Conservation (phyloP, 2,888 invertebrate genomes). For the Sphaeridia pumilis region DNA sequence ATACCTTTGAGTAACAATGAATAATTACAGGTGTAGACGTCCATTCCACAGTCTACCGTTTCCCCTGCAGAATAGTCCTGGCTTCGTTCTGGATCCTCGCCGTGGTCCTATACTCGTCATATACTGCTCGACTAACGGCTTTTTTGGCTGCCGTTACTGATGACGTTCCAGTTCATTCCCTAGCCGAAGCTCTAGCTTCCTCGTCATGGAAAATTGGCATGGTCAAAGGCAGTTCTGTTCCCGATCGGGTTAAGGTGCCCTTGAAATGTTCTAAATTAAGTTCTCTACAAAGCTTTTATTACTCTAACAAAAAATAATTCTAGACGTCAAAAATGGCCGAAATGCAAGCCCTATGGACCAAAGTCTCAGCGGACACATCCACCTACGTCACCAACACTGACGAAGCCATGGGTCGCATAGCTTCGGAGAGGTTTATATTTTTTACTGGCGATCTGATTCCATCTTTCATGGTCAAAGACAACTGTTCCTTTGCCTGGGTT, state of each 20-base stretch:
- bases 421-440: slow-evolving; percentile 27
- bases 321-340: slow-evolving; percentile 26
- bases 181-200: slow-evolving; percentile 25
- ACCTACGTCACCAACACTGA: slow-evolving; percentile 22
- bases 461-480: slow-evolving; percentile 27
- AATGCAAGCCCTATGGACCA: slow-evolving; percentile 21
- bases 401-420: slow-evolving; percentile 27
- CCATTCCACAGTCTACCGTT: slow-evolving; percentile 21
- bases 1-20: no score
- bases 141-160: slow-evolving; percentile 29
- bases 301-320: background rate
- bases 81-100: slow-evolving; percentile 33
- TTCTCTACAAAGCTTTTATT: background rate
- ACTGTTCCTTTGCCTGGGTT: slow-evolving; percentile 25
- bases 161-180: slow-evolving; percentile 24
- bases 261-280: background rate
- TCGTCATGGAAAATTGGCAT: slow-evolving; percentile 30
- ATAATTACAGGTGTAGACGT: slow-evolving; percentile 23
- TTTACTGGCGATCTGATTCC: slow-evolving; percentile 34
- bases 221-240: slow-evolving; percentile 26
- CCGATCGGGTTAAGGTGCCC: slow-evolving; percentile 31
- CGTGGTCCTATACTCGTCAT: slow-evolving; percentile 28
- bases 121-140: slow-evolving; percentile 30
- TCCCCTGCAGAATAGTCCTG: slow-evolving; percentile 27
- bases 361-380: slow-evolving; percentile 22